Base-by-base conservation (phyloP, 1,140 invertebrate genomes). In the Pseudomyrmex cubaensis region DNA sequence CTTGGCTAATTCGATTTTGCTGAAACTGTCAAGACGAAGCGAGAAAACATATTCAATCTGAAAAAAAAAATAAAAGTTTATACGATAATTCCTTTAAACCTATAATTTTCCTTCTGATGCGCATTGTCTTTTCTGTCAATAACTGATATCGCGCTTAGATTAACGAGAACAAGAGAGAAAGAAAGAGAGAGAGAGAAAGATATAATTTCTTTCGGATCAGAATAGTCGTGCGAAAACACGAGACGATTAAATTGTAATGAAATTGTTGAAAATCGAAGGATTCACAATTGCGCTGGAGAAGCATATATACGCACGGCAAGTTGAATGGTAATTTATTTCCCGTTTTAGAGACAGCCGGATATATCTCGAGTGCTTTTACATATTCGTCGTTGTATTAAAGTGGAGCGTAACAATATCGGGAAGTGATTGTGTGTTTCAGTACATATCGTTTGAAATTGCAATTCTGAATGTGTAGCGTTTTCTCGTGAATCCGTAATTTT, bases 291-390 rank as follows among this genome's bases (percentile, higher is more conserved):
- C 44, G 22, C 22, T 48, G 66, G 44, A 50, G 12, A 35, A 56
- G 35, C 74, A 61, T 35, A 80, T 35, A 80, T 61, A 54, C 62
- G 66, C 57, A 17, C 35, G 35, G 35, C 35, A 35, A 35, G 35
- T 78, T 80, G 17, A 44, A 1, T 35, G 20, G 76, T 70, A 80
- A 72, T 72, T 80, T 59, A 72, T 80, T 80, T 80, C 54, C n/a
- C 66, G 50, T 35, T 35, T 35, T 44, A 56, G 46, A 15, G 56
- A 80, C 46, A 20, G 22, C 22, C 50, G 50, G 35, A n/a, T 46
- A 54, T 50, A 46, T 80, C 72, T 44, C n/a, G 56, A 17, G 59
- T 72, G 75, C 63, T 57, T 77, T 77, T 56, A 77, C 35, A 20
- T 35, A 35, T 35, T 35, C 35, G 35, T 35, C 66, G 46, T 72